phyloP scores from a whole-genome alignment of 1,140 invertebrate genomes.

The Galendromus occidentalis region DNA sequence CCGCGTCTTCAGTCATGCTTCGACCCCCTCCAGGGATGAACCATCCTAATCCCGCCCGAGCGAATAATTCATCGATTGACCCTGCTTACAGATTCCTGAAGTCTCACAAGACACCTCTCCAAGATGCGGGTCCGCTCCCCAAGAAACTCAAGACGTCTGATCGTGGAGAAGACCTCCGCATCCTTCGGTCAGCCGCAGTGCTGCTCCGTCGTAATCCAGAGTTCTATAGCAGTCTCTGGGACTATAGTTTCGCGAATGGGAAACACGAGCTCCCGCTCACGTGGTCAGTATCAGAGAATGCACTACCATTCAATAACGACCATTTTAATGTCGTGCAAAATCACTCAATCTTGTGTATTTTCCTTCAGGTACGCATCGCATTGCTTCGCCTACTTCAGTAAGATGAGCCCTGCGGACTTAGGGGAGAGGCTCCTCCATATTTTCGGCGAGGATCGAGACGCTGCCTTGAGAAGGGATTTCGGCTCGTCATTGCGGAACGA shows the following conservation, averaged over 20 bases:
- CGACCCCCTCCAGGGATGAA: too few species aligned
- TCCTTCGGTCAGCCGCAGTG: not conserved
- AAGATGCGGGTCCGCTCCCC: not conserved
- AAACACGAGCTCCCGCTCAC: too few species aligned
- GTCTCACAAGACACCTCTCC: too few species aligned
- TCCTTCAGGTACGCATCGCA: slow-evolving; percentile 16
- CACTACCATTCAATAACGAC: too few species aligned
- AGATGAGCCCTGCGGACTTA: not conserved
- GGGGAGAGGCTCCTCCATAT: not conserved
- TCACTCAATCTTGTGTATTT: too few species aligned
- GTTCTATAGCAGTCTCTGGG: not conserved
- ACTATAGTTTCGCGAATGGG: not conserved
- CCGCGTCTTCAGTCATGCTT: too few species aligned
- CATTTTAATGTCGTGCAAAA: too few species aligned
- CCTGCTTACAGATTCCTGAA: too few species aligned
- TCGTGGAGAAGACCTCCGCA: not conserved
- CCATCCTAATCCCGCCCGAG: too few species aligned
- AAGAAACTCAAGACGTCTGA: not conserved
- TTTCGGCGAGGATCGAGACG: not conserved
- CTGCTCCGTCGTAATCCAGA: not conserved
- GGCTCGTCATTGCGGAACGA: not conserved
- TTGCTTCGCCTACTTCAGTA: slow-evolving; percentile 12
- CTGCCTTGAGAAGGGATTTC: not conserved
- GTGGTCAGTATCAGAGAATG: too few species aligned
- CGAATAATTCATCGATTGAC: too few species aligned